Evolutionary conservation across 2,113 vertebrate species (phyloP).

Genomic region (Melospiza georgiana): DNA sequence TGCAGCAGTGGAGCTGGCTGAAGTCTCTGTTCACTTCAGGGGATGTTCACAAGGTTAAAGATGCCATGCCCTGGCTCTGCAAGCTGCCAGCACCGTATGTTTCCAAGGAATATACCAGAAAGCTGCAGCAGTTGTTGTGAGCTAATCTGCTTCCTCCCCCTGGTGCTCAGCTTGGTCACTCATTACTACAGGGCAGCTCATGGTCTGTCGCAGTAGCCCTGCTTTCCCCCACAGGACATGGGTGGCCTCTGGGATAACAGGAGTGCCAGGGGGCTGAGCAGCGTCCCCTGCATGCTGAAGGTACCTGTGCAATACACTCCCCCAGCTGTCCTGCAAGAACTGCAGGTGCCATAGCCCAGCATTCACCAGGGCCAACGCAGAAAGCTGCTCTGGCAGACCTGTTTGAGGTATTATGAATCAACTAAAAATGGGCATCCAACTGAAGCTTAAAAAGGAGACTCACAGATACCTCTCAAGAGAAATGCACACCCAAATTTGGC

Average conservation of each 20-base stretch:
- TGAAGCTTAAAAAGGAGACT: background rate
- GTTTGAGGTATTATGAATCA: background rate
- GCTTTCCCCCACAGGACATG: background rate
- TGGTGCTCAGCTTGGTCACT: background rate
- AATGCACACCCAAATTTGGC: background rate
- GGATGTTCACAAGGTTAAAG: background rate
- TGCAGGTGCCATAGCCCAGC: background rate
- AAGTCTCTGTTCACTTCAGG: background rate
- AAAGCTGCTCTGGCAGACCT: background rate
- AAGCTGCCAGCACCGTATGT: background rate
- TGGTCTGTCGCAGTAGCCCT: background rate
- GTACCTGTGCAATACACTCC: too few species aligned
- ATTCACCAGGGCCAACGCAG: background rate
- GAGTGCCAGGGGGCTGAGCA: background rate
- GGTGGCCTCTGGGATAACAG: background rate
- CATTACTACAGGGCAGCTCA: background rate
- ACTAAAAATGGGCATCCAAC: background rate
- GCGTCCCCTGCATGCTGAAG: background rate
- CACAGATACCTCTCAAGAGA: background rate
- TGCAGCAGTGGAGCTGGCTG: background rate
- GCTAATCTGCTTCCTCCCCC: slow-evolving; percentile 1
- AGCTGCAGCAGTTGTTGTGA: background rate
- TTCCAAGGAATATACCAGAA: background rate
- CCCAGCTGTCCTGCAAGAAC: background rate
- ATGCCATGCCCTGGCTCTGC: background rate